Evolutionary conservation across 2,113 vertebrate genomes (phyloP).

Genomic region (Gobius niger): DNA sequence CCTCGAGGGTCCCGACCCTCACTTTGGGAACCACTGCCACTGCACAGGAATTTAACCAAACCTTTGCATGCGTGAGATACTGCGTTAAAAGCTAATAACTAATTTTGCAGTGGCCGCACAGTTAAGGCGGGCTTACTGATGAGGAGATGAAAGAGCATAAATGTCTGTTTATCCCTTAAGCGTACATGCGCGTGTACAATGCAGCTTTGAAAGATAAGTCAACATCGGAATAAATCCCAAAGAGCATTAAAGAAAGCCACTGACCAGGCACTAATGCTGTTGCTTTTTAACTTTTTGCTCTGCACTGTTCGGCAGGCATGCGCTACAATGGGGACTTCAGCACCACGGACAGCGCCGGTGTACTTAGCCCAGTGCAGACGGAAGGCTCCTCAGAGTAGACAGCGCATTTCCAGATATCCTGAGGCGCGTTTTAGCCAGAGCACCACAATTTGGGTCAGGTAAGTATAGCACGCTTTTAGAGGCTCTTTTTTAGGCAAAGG

Average conservation of each 20-base stretch:
- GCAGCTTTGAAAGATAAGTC: constrained; percentile 14
- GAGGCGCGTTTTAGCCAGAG: not conserved
- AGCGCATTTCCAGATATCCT: constrained; percentile 1
- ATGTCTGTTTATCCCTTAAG: constrained; percentile 5
- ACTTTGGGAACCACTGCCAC: not conserved
- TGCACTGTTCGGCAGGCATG: constrained; percentile 5
- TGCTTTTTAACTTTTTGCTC: constrained; percentile 3
- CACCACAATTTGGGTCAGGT: not conserved
- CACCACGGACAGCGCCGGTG: constrained; percentile 5
- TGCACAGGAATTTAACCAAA: not conserved
- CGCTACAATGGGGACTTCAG: constrained; percentile 1
- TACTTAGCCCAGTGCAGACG: not conserved
- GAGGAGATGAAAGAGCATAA: constrained; percentile 5
- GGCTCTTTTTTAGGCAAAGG: not conserved
- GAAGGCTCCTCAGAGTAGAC: not conserved
- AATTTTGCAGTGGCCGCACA: not conserved
- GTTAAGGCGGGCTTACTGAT: constrained; percentile 4
- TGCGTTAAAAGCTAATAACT: not conserved
- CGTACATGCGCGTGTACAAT: constrained; percentile 13
- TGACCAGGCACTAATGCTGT: constrained; percentile 7
- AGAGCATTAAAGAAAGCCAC: constrained; percentile 17
- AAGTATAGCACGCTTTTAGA: constrained; percentile 3
- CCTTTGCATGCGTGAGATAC: not conserved
- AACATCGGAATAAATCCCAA: constrained; percentile 11
- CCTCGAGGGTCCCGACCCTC: no score